Percentiles rank a stretch among this genome's conserved stretches.
These are phyloP conservation scores for Trichonephila clavipes DNA, from an alignment of 1,140 invertebrate genomes.

Conservation along the genomic window DNA sequence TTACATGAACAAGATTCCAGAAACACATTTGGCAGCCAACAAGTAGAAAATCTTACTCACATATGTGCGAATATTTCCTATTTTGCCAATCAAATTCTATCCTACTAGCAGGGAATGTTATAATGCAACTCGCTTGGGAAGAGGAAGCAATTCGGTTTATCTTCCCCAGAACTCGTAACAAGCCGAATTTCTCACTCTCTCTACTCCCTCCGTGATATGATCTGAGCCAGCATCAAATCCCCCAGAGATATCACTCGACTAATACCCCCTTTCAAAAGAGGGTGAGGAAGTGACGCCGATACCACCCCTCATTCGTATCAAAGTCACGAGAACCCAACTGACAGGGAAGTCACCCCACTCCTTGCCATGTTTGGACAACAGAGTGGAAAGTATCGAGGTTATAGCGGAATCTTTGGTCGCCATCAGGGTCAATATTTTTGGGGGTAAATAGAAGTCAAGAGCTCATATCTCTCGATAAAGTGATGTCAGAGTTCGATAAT, in stretches of 20 bases:
- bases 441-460: conserved; percentile 64
- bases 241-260: conserved; percentile 39
- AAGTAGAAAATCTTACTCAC: background rate
- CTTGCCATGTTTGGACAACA: conserved; percentile 62
- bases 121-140: background rate
- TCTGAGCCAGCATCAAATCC: conserved; percentile 19
- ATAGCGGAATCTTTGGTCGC: conserved; percentile 2
- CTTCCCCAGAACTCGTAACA: background rate
- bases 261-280: conserved; percentile 35
- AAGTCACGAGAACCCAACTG: conserved; percentile 22
- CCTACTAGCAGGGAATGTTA: background rate
- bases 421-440: conserved; percentile 65
- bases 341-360: background rate
- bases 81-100: background rate
- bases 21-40: background rate
- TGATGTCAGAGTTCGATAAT: conserved; percentile 51
- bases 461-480: conserved; percentile 52
- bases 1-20: no score
- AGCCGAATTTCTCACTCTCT: conserved; percentile 33
- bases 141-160: conserved; percentile 18
- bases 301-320: conserved; percentile 17
- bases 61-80: background rate
- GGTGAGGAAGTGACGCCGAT: background rate
- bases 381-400: background rate
- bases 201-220: conserved; percentile 5